phyloP scores from a whole-genome alignment of 2,113 vertebrate genomes.

The Camelus bactrianus region DNA sequence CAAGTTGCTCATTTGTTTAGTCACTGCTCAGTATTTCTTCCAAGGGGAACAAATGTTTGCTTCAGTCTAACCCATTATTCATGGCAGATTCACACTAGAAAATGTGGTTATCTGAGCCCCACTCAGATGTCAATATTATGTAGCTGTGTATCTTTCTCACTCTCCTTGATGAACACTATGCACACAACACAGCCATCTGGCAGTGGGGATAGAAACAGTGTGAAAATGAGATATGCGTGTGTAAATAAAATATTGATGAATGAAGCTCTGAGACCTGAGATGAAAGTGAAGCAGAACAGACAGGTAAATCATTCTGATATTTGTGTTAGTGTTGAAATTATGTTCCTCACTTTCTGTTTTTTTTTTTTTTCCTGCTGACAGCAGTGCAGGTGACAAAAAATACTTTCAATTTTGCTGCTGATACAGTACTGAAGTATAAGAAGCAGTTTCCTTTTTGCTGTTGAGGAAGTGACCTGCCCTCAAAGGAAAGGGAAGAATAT shows the following conservation, averaged over 20 bases:
- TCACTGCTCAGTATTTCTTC: conserved; percentile 39
- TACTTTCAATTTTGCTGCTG: conserved; percentile 84
- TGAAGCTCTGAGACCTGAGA: conserved; percentile 86
- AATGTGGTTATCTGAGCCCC: conserved; percentile 24
- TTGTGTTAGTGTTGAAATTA: conserved; percentile 88
- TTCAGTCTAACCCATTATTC: conserved; percentile 25
- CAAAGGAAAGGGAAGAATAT: conserved; percentile 47
- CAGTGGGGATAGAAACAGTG: conserved; percentile 74
- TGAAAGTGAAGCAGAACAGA: conserved; percentile 85
- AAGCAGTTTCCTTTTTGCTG: conserved; percentile 71
- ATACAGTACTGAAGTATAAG: conserved; percentile 77
- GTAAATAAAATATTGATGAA: conserved; percentile 89
- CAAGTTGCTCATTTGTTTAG: not conserved
- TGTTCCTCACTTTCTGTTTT: conserved; percentile 76
- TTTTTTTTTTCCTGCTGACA: conserved; percentile 78
- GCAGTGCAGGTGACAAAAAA: conserved; percentile 85
- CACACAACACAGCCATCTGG: conserved; percentile 80
- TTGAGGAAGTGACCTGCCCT: conserved; percentile 76
- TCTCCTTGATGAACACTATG: conserved; percentile 78
- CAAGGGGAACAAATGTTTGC: not conserved
- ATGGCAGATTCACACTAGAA: conserved; percentile 57
- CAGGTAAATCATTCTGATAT: conserved; percentile 88
- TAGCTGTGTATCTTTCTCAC: conserved; percentile 56
- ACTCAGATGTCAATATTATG: conserved; percentile 64
- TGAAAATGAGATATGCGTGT: conserved; percentile 86